Conservation (phyloP, 2,113 vertebrate species). For the Stigmatopora nigra region DNA sequence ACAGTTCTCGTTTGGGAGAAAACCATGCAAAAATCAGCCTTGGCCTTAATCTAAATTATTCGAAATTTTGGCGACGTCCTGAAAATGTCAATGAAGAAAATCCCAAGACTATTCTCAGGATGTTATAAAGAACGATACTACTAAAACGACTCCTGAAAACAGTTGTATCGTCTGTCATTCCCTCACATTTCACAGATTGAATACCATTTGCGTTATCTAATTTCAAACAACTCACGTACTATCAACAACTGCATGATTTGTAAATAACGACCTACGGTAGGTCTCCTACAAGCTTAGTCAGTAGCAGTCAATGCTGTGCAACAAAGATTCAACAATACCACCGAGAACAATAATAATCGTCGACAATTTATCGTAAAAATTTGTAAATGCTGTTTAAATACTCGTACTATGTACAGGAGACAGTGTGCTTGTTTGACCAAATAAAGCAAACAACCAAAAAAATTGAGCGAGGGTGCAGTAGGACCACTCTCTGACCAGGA, state of each 20-base stretch:
- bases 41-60: slow-evolving; percentile 43
- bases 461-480: slow-evolving; percentile 44
- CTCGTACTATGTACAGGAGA: slow-evolving; percentile 55
- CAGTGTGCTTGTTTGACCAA: slow-evolving; percentile 67
- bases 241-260: slow-evolving; percentile 65
- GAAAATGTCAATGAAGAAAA: slow-evolving; percentile 38
- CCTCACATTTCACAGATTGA: slow-evolving; percentile 6
- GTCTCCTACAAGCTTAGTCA: slow-evolving; percentile 63
- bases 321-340: slow-evolving; percentile 62
- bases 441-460: slow-evolving; percentile 17
- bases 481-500: slow-evolving; percentile 51
- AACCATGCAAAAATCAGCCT: slow-evolving; percentile 65
- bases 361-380: slow-evolving; percentile 68
- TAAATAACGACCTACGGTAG: slow-evolving; percentile 53
- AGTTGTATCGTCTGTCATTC: background rate
- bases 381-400: slow-evolving; percentile 65
- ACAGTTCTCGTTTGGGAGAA: slow-evolving; percentile 58
- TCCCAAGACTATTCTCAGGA: slow-evolving; percentile 46
- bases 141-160: slow-evolving; percentile 28
- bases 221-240: slow-evolving; percentile 59
- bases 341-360: slow-evolving; percentile 62
- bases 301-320: slow-evolving; percentile 63
- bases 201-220: slow-evolving; percentile 10
- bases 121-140: slow-evolving; percentile 23
- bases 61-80: slow-evolving; percentile 61